Conservation (phyloP, 2,888 invertebrate species). For the Onthophagus sagittarius region DNA sequence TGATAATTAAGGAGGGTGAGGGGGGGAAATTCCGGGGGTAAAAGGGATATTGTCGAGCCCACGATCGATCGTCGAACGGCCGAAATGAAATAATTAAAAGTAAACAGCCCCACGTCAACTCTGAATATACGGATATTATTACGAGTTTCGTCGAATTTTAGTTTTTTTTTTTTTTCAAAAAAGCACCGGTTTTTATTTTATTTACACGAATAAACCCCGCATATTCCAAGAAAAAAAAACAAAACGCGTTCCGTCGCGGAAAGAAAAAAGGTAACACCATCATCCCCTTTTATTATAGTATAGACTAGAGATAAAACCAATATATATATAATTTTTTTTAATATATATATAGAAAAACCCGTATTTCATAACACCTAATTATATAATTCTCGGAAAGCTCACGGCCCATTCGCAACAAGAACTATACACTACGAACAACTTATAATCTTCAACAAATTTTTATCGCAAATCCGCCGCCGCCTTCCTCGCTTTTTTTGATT, state of each 20-base stretch:
- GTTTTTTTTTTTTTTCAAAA: not conserved
- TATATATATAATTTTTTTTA: not conserved
- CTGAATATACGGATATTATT: not conserved
- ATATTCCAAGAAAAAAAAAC: not conserved
- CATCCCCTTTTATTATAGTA: not conserved
- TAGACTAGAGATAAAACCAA: not conserved
- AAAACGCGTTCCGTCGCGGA: no score
- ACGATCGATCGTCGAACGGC: not conserved
- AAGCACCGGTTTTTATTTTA: not conserved
- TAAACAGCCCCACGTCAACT: not conserved
- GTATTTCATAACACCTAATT: slow-evolving; percentile 40
- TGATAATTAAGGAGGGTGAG: slow-evolving; percentile 36
- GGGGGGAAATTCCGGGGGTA: not conserved
- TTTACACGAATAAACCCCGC: not conserved
- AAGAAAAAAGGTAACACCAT: not conserved
- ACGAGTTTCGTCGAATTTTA: not conserved
- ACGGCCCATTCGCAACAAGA: slow-evolving; percentile 36
- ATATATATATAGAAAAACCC: slow-evolving; percentile 3
- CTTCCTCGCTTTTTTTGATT: slow-evolving; percentile 43
- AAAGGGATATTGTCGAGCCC: slow-evolving; percentile 1
- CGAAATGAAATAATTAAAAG: slow-evolving; percentile 8
- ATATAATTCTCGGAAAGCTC: slow-evolving; percentile 40
- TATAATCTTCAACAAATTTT: slow-evolving; percentile 45
- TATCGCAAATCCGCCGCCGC: slow-evolving; percentile 37
- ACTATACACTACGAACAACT: slow-evolving; percentile 49